Base-by-base conservation (phyloP, 1,140 invertebrate genomes). In the Armadillidium nasatum region DNA sequence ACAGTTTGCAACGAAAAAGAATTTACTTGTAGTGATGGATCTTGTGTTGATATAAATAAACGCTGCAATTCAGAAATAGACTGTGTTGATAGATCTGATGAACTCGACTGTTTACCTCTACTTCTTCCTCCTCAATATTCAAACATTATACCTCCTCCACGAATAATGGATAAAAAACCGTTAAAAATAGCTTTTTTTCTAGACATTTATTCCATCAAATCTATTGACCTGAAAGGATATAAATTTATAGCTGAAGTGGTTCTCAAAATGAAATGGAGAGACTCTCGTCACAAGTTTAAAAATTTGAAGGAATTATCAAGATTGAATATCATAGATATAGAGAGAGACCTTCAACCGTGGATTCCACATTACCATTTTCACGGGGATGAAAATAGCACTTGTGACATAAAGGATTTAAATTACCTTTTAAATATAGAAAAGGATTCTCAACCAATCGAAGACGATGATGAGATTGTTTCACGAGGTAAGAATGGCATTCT, bases 221-320 rank as follows among this genome's bases (percentile, higher is more conserved):
- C 80, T n/a, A 50, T 78, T 11, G 77, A 79, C 33, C 77, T 76
- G 10, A 19, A 15, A 60, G 50, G 50, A 60, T 60, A 15, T 7
- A 69, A 43, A 21, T 80, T 78, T 44, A 76, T 50, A 9, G 67
- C 69, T 1, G 70, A 72, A 10, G 22, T 80, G n/a, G 50, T 67
- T 9, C 75, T 76, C 2, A 74, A 13, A 6, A 68, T 80, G 0
- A 72, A 67, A 44, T 80, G 79, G 79, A 69, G 73, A 44, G 79
- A 80, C 67, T 71, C 54, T 2, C 71, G 79, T 0, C 76, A 78
- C 45, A 75, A 74, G 19, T 80, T 72, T 19, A 73, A 69, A 10
- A 80, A 80, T 67, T 69, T 80, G 43, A 80, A 80, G 60, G 71
- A 74, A 9, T 76, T 76, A 21, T 21, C 75, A 10, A 74, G 74